phyloP scores from a whole-genome alignment of 2,888 invertebrate species.

The Orthonychiurus folsomi region DNA sequence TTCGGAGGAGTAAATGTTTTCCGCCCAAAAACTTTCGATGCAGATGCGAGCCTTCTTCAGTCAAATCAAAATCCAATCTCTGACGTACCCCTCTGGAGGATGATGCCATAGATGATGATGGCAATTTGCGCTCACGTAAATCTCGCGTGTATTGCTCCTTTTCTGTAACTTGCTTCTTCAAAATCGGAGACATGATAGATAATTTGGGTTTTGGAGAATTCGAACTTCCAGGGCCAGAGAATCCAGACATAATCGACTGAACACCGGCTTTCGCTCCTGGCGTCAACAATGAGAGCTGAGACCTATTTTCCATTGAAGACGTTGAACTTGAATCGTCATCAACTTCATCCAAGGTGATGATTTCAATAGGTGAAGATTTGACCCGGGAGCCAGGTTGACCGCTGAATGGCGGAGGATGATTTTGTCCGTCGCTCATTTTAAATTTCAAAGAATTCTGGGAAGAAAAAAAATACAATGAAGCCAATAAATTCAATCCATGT shows the following conservation, averaged over 20 bases:
- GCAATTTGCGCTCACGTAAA: background rate
- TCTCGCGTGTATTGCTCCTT: conserved; percentile 3
- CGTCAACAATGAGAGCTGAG: background rate
- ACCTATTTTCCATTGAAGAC: background rate
- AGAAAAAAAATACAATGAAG: too few species aligned
- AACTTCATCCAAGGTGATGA: background rate
- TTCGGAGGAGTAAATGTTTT: conserved; percentile 15
- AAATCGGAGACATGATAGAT: conserved; percentile 39
- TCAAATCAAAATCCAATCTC: conserved; percentile 6
- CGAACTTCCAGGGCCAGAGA: too few species aligned
- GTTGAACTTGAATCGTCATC: background rate
- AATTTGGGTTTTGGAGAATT: conserved; percentile 16
- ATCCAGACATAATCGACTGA: background rate
- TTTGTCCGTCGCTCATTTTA: too few species aligned
- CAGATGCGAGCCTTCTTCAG: background rate
- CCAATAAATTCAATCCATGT: too few species aligned
- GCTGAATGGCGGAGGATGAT: too few species aligned
- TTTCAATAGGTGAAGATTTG: too few species aligned
- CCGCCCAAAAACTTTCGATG: conserved; percentile 11
- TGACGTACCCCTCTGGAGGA: conserved; percentile 6
- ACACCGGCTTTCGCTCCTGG: background rate
- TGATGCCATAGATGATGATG: background rate
- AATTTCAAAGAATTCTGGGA: too few species aligned
- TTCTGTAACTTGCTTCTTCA: conserved; percentile 25
- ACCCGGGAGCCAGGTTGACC: too few species aligned